A percentile compares a stretch with the other conserved stretches of the same genome.
These are phyloP conservation scores for Brachionus asplanchnoidis DNA, from an alignment of 1,140 invertebrate species.

Conservation along the genomic window DNA sequence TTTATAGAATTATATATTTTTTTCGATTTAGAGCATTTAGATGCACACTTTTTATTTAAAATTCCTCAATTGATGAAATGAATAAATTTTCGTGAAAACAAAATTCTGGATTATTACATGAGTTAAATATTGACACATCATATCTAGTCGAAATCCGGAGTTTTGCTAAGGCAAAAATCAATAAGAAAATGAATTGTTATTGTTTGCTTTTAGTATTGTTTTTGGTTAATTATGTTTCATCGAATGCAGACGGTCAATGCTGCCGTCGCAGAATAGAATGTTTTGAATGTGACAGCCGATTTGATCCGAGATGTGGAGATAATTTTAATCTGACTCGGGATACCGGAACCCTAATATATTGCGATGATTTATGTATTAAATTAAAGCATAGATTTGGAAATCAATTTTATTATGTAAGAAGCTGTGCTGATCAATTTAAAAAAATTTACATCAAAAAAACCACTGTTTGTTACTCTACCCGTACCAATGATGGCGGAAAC, in stretches of 20 bases:
- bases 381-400: constrained; percentile 32
- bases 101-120: background rate
- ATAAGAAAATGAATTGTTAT: background rate
- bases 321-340: background rate
- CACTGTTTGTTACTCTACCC: background rate
- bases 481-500: constrained; percentile 17
- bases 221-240: background rate
- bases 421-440: constrained; percentile 40
- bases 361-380: constrained; percentile 31
- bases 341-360: background rate
- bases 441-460: constrained; percentile 42
- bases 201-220: background rate
- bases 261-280: constrained; percentile 19
- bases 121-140: background rate
- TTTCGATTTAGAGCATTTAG: background rate
- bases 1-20: background rate
- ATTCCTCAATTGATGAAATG: background rate
- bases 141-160: background rate
- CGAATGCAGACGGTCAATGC: constrained; percentile 25
- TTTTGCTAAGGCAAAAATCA: background rate
- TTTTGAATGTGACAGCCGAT: constrained; percentile 32
- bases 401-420: constrained; percentile 20
- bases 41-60: background rate
- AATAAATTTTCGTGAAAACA: background rate
- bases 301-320: constrained; percentile 31